phyloP scores from a whole-genome alignment of 2,888 invertebrate species.

The Tipula vernalis region DNA sequence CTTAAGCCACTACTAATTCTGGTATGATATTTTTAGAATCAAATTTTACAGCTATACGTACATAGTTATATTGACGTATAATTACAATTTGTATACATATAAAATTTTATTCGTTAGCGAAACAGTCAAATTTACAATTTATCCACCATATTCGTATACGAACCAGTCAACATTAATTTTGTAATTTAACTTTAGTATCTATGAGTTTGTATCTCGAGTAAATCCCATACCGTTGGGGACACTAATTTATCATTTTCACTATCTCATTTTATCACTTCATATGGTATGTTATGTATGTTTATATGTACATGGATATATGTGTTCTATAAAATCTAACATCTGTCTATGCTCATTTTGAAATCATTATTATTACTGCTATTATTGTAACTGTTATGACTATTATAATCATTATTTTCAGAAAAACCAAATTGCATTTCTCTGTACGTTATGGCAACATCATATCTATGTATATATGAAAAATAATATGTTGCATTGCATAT shows the following conservation, averaged over 20 bases:
- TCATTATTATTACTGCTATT: background rate
- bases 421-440: background rate
- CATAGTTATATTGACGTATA: too few species aligned
- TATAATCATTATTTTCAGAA: background rate
- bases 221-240: background rate
- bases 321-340: background rate
- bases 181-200: too few species aligned
- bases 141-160: too few species aligned
- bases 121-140: too few species aligned
- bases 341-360: background rate
- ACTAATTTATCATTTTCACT: background rate
- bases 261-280: background rate
- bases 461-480: background rate
- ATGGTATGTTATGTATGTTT: background rate
- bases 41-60: too few species aligned
- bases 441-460: background rate
- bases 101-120: too few species aligned
- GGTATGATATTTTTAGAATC: too few species aligned
- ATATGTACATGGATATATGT: background rate
- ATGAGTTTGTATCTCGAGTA: background rate
- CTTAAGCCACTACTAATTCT: too few species aligned
- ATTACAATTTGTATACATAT: too few species aligned
- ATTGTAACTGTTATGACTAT: background rate
- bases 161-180: too few species aligned
- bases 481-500: background rate